phyloP scores from a whole-genome alignment of 92 coral and sea anemone genomes.

The Palythoa grandiflora region DNA sequence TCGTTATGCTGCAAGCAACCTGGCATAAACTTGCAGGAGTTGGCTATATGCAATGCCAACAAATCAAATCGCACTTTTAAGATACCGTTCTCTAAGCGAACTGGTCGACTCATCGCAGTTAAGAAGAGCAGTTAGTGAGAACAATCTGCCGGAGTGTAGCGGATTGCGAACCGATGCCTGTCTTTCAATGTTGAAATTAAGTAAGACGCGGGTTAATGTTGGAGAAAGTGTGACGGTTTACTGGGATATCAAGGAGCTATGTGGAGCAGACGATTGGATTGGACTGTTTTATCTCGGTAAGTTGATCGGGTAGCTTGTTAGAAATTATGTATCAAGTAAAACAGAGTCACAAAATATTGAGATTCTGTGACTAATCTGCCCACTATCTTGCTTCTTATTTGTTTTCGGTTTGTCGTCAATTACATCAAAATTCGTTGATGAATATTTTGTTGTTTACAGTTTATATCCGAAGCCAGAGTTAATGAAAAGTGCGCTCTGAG shows the following conservation, averaged over 20 bases:
- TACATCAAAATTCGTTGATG: neutral
- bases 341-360: neutral
- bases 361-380: constrained; percentile 2
- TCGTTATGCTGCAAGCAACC: constrained; percentile 57
- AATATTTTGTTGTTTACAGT: constrained; percentile 38
- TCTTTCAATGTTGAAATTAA: constrained; percentile 88
- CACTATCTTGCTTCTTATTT: constrained; percentile 10
- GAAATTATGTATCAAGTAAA: neutral
- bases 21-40: constrained; percentile 26
- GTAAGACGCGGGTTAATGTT: constrained; percentile 90
- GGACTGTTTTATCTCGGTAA: constrained; percentile 96
- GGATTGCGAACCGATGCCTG: constrained; percentile 9
- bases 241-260: constrained; percentile 91
- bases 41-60: constrained; percentile 76
- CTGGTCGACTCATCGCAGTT: constrained; percentile 46
- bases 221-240: constrained; percentile 97
- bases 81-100: constrained; percentile 71
- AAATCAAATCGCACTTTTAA: constrained; percentile 75
- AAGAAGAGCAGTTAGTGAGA: constrained; percentile 72
- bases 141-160: constrained; percentile 44
- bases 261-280: constrained; percentile 97
- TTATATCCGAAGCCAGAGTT: neutral
- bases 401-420: neutral
- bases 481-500: neutral
- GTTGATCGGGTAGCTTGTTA: constrained; percentile 22